Evolutionary conservation across 2,797 vertebrate species (phyloP).

Genomic region (Peromyscus aztecus): DNA sequence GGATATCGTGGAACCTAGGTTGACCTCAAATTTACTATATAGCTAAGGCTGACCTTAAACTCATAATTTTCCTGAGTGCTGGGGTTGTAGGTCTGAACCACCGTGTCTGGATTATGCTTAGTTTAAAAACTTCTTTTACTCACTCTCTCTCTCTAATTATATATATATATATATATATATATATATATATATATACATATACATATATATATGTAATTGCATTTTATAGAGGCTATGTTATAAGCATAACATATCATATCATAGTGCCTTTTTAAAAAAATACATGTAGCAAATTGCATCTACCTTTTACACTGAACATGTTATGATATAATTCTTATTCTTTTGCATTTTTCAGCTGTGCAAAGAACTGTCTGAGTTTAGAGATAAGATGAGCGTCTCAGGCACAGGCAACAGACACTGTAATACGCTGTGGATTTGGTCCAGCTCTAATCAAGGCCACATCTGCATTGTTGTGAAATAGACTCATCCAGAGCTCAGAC

Average conservation of each 20-base stretch:
- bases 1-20: background rate
- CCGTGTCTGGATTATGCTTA: background rate
- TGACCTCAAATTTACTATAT: background rate
- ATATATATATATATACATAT: no score
- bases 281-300: background rate
- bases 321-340: accelerated
- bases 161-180: no score
- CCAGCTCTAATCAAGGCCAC: accelerated
- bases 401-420: background rate
- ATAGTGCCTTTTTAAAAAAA: background rate
- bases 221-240: background rate
- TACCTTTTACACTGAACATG: background rate
- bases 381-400: accelerated
- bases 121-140: background rate
- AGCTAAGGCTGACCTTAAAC: background rate
- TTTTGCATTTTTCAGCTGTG: background rate
- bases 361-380: background rate
- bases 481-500: background rate
- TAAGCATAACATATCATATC: background rate
- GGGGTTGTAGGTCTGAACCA: background rate
- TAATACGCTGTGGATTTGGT: no score
- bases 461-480: no score
- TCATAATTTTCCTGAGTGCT: background rate
- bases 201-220: no score
- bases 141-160: background rate